Evolutionary conservation across 2,888 invertebrate species (phyloP).

Genomic region (Metellina segmentata): DNA sequence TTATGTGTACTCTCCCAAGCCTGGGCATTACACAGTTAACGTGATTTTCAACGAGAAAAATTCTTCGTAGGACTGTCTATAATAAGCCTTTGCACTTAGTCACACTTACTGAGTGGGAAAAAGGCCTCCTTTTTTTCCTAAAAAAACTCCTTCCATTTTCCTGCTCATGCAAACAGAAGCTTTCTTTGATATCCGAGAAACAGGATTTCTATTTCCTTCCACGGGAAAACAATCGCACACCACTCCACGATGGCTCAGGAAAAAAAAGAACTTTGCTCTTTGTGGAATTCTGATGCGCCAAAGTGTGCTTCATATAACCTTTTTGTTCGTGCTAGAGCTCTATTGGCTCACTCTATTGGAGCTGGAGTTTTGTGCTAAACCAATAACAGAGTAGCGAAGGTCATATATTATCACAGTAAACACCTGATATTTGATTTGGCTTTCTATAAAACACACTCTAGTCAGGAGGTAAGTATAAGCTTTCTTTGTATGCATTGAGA

Average conservation of each 20-base stretch:
- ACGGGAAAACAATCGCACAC: background rate
- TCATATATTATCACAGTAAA: slow-evolving; percentile 18
- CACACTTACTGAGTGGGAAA: background rate
- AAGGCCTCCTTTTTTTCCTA: background rate
- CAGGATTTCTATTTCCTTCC: background rate
- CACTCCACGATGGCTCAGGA: background rate
- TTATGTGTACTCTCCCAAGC: too few relatives aligned
- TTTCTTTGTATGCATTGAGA: background rate
- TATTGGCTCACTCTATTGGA: slow-evolving; percentile 1
- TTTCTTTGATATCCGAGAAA: background rate
- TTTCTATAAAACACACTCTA: slow-evolving; percentile 2
- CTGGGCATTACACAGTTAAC: too few relatives aligned
- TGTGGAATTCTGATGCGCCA: background rate
- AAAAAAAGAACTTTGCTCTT: background rate
- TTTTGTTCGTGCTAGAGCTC: background rate
- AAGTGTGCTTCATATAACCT: slow-evolving; percentile 1
- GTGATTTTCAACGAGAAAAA: too few relatives aligned
- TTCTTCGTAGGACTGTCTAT: too few relatives aligned
- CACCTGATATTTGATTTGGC: slow-evolving; percentile 5
- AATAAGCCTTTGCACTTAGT: too few relatives aligned
- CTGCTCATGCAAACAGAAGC: background rate
- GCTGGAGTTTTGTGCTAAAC: slow-evolving; percentile 6
- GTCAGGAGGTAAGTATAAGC: background rate
- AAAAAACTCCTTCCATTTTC: background rate
- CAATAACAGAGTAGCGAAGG: slow-evolving; percentile 22